Base-by-base conservation (phyloP, 2,888 invertebrate genomes). In the Xestia rhomboidea region DNA sequence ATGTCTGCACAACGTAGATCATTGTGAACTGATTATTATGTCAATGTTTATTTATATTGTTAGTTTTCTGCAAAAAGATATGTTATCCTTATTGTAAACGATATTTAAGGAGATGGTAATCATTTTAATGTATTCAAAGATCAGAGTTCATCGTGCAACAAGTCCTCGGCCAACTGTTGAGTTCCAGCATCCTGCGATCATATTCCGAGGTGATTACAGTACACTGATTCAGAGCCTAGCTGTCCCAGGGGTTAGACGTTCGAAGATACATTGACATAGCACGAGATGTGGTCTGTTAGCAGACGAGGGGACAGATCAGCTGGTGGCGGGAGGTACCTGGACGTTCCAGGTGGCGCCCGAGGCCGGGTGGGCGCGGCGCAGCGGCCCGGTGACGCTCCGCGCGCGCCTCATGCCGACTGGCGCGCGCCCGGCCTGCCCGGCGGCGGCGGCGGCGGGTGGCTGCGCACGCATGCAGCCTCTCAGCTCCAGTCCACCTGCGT, bases 301-400 rank as follows among this genome's bases (percentile, higher is more conserved):
- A 60, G 69, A 73, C 11, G 46, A 69, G 41, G 30, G 49, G 77
- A 63, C 68, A 62, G 38, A 34, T 30, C 6, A 70, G 46, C 44
- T 51, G 24, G 77, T 46, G 62, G 46, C 44, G 41, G 34, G 74
- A 83, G 81, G 89, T 97, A 97, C 97, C 97, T 98, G 98, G 88
- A 98, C 98, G 93, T 98, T 98, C 98, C 98, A 98, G 95, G 98
- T 98, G 90, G 98, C 98, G 84, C 98, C 98, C 84, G 98, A 98
- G 88, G 98, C 98, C 84, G 98, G 98, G 96, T 98, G 98, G 84
- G 98, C 98, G 81, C 98, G 97, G 89, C 98, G 97, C 90, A 98
- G 94, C 89, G 97, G 97, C 87, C 97, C 97, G 81, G 96, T 95
- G 88, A 97, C 97, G 92, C 97, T 97, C 91, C 96, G 94, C 91